Conservation (phyloP, 2,797 vertebrate species). For the Pseudotriccus pelzelni region DNA sequence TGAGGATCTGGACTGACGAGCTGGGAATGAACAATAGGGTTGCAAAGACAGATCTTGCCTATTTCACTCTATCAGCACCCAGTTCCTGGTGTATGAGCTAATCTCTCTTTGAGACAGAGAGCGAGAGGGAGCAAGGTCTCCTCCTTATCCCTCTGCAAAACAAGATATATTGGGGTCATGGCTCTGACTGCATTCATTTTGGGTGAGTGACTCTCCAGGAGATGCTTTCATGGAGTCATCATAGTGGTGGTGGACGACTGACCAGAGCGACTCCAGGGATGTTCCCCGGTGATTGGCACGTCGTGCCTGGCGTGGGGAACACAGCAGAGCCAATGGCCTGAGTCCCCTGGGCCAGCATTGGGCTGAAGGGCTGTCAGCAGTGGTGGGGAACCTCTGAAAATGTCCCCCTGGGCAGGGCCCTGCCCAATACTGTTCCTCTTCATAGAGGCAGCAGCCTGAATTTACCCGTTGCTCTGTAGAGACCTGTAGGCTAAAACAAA, state of each 20-base stretch:
- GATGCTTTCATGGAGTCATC: not conserved
- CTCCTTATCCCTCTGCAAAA: not conserved
- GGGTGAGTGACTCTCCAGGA: not conserved
- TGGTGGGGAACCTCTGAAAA: constrained; percentile 6
- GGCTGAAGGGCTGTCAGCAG: not conserved
- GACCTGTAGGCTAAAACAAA: constrained; percentile 48
- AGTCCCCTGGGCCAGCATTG: not conserved
- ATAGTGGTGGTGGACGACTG: rapidly evolving
- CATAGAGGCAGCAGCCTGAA: constrained; percentile 28
- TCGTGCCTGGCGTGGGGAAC: not conserved
- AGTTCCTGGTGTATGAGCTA: not conserved
- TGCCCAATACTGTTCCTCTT: not conserved
- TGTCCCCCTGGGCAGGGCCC: not conserved
- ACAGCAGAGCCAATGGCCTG: not conserved
- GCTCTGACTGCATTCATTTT: not conserved
- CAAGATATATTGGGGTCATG: not conserved
- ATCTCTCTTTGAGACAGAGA: not conserved
- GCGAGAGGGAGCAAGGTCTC: not conserved
- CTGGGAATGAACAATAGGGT: not conserved
- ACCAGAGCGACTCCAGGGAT: rapidly evolving
- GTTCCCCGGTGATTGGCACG: not conserved
- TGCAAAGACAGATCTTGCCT: not conserved
- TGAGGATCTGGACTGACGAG: not conserved
- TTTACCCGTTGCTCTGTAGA: not conserved
- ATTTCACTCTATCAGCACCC: not conserved